Base-by-base conservation (phyloP, 2,888 invertebrate species). In the Pedicia rivosa region DNA sequence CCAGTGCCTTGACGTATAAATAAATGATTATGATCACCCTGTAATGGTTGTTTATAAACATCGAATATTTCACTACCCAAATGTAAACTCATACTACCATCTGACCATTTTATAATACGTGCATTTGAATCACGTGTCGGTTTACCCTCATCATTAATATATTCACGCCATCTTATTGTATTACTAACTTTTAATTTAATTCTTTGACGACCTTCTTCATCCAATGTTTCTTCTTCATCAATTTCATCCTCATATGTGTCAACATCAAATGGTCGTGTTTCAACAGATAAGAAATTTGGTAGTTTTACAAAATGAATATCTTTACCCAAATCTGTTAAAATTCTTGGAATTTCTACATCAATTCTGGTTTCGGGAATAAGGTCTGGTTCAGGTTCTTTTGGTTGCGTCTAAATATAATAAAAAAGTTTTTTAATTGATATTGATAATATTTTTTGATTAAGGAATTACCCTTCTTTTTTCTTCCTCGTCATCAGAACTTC, bases 1-100 rank as follows among this genome's bases (percentile, higher is more conserved):
- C 95, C 95, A 0, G 94, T 94, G 27, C 95, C 95, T 72, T 97
- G 95, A 0, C 97, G 77, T 42, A 97, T 90, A 62, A 92, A 98
- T 45, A 98, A 66, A 56, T 98, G 97, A 63, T 97, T 97, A 66
- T 92, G 91, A 57, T 95, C 95, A 9, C 92, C 92, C 68, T 84
- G 84, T 10, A 90, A 60, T 0, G 90, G 87, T 57, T 94, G 92
- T 47, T 84, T 83, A 57, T 95, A 91, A 0, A 98, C 87, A 59
- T 99, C 97, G 57, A 98, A 98, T 46, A 97, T 90, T 68, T 98
- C 98, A 22, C 84, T 81, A 16, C 98, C 98, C 39, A 98, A 72
- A 59, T 97, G 92, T 20, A 98, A 66, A 10, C 95, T 94, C 76
- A 94, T 82, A 47, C 91, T 92, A 17, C 97, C 97, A 58, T 98